phyloP scores from a whole-genome alignment of 2,888 invertebrate species.

The Andrena hattorfiana region DNA sequence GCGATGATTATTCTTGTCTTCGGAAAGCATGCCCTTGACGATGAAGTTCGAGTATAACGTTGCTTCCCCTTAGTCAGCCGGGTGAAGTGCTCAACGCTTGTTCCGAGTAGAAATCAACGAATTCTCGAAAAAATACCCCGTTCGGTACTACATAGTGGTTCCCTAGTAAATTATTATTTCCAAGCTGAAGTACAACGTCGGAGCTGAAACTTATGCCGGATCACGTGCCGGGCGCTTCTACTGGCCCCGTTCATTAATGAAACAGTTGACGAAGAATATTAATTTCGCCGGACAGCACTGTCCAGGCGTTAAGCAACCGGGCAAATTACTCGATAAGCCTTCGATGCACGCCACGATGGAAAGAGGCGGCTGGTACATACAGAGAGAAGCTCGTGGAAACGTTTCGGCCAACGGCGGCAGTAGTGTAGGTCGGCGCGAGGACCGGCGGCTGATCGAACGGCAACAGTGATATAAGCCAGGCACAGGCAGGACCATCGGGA shows the following conservation, averaged over 20 bases:
- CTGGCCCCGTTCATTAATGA: neutral
- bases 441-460: slow-evolving; percentile 46
- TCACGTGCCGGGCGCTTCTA: neutral
- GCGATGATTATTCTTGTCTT: neutral
- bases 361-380: slow-evolving; percentile 43
- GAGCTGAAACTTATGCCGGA: neutral
- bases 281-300: neutral
- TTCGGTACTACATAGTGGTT: neutral
- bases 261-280: no score
- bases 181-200: neutral
- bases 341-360: slow-evolving; percentile 15
- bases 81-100: neutral
- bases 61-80: neutral
- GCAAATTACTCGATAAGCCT: slow-evolving; percentile 43
- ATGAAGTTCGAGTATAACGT: neutral
- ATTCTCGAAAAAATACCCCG: no score
- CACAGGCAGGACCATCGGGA: slow-evolving; percentile 44
- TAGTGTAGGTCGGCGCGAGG: slow-evolving; percentile 33
- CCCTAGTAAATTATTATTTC: neutral
- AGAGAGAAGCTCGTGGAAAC: slow-evolving; percentile 37
- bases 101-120: neutral
- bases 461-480: slow-evolving; percentile 61
- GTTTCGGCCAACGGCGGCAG: slow-evolving; percentile 36
- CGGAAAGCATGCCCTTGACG: neutral
- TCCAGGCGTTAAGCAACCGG: slow-evolving; percentile 18